Base-by-base conservation (phyloP, 2,113 vertebrate genomes). In the Amia ocellicauda region DNA sequence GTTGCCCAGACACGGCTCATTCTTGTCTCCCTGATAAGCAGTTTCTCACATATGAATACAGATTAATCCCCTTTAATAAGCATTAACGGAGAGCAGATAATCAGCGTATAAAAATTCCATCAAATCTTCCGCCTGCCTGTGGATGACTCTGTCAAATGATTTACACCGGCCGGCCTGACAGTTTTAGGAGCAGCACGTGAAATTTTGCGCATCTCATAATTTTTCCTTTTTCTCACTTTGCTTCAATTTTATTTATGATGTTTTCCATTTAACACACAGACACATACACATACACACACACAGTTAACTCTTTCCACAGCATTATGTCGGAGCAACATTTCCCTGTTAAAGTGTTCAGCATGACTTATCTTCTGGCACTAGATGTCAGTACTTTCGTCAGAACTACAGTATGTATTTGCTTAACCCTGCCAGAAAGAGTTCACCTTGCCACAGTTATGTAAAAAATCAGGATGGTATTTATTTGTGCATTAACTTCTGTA, bases 51-150 rank as follows among this genome's bases (percentile, higher is more conserved):
- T 88, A 88, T 71, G 85, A 91, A 89, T 90, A 80, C 77, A 88
- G 86, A 94, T 92, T 92, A 93, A 93, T 93, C 90, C 87, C 77
- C 72, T 90, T 91, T 93, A 93, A 94, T 93, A 94, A 91, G 88
- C 74, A 87, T 89, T 91, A 90, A 86, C 80, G 75, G 74, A 81
- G 71, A 75, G 72, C 68, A 84, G 80, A 88, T 90, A 90, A 93
- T 92, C 91, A 89, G 80, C 68, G 20, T 80, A 85, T 85, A 89
- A 91, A 92, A 93, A 89, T 86, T 88, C 90, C 86, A 91, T 88
- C 86, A 92, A 89, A 86, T 88, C 81, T 81, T 81, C 74, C 79
- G 79, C 67, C 68, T 71, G 81, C 71, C 67, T 83, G 77, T 74
- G 73, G 71, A 77, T 71, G 66, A 60, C 73, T 81, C 67, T 81